These are phyloP conservation scores for Aurelia sp. DNA, from an alignment of 30 jellyfish, hydroid and myxozoan genomes.

Conservation along the genomic window DNA sequence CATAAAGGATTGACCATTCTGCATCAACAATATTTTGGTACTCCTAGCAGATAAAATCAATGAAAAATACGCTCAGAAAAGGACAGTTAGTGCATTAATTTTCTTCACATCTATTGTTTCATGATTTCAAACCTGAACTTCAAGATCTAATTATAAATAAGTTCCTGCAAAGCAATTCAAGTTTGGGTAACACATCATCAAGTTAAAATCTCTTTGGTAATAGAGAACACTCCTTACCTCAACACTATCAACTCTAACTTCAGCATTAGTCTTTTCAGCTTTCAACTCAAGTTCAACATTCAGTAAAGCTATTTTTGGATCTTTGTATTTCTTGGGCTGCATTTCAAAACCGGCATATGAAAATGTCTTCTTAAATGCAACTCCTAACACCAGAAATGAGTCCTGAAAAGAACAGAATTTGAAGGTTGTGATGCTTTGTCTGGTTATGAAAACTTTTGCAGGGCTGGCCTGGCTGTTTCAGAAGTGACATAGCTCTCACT, in stretches of 20 bases:
- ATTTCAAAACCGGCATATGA: constrained; percentile 99
- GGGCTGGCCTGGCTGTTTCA: neutral
- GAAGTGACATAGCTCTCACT: neutral
- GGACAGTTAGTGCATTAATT: too few relatives aligned
- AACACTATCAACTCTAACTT: constrained; percentile 94
- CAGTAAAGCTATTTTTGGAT: constrained; percentile 93
- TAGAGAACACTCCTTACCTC: constrained; percentile 70
- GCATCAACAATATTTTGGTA: constrained; percentile 99
- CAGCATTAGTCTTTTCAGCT: constrained; percentile 99
- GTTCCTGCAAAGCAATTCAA: too few relatives aligned
- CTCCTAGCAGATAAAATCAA: constrained; percentile 65
- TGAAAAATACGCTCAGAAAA: neutral
- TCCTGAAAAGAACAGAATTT: constrained; percentile 53
- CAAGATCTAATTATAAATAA: too few relatives aligned
- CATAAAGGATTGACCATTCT: constrained; percentile 97
- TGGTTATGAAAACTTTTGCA: too few relatives aligned
- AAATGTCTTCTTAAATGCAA: constrained; percentile 97
- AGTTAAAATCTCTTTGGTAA: neutral
- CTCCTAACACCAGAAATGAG: constrained; percentile 93
- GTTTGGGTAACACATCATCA: too few relatives aligned
- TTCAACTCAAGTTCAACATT: constrained; percentile 95
- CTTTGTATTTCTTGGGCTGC: constrained; percentile 97
- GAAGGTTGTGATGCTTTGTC: neutral
- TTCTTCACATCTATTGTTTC: too few relatives aligned
- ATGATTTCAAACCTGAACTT: too few relatives aligned